Conservation (phyloP, 1,140 invertebrate species). For the Penaeus chinensis region DNA sequence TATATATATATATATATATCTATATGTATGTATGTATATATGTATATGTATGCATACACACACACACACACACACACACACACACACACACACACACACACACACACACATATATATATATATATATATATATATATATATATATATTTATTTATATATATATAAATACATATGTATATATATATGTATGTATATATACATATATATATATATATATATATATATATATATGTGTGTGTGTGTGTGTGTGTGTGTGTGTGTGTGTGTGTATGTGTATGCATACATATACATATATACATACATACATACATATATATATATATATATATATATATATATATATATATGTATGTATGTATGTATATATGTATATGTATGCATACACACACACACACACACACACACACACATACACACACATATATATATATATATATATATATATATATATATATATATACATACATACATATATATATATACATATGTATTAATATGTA, state of each 20-base stretch:
- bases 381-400: too few relatives aligned
- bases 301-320: constrained; percentile 32
- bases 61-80: background rate
- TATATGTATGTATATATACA: constrained; percentile 28
- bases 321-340: too few relatives aligned
- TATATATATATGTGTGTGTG: constrained; percentile 36
- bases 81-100: background rate
- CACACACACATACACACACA: too few relatives aligned
- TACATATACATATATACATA: constrained; percentile 41
- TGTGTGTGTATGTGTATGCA: too few relatives aligned
- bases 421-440: too few relatives aligned
- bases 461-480: too few relatives aligned
- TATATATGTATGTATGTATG: too few relatives aligned
- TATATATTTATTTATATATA: constrained; percentile 40
- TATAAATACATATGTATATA: constrained; percentile 30
- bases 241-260: too few relatives aligned
- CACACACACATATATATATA: constrained; percentile 16
- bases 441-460: too few relatives aligned
- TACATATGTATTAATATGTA: too few relatives aligned
- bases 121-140: constrained; percentile 38
- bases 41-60: constrained; percentile 13
- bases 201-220: constrained; percentile 35
- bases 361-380: too few relatives aligned
- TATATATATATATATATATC: constrained; percentile 24
- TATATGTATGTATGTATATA: constrained; percentile 20